phyloP scores from a whole-genome alignment of 2,113 vertebrate genomes.

The Struthidea cinerea region DNA sequence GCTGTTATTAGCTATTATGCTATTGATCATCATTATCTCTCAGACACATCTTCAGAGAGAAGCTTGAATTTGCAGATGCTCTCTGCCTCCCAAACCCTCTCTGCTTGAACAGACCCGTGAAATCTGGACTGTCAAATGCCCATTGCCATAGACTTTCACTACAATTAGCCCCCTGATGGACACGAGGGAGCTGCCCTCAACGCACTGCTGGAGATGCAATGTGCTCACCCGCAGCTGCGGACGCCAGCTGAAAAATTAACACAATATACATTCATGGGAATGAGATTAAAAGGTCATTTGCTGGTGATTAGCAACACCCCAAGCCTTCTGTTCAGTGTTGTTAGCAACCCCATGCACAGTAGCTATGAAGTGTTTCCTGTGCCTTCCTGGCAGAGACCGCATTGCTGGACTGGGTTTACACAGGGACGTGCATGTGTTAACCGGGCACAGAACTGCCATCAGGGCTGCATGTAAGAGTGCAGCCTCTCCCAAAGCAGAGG shows the following conservation, averaged over 20 bases:
- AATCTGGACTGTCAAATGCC: background rate
- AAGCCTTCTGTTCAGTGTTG: background rate
- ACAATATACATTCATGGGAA: background rate
- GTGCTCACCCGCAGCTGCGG: background rate
- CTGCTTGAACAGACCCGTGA: background rate
- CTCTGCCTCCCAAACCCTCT: background rate
- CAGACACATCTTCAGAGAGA: background rate
- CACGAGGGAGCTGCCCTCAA: background rate
- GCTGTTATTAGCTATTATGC: background rate
- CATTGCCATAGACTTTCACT: background rate
- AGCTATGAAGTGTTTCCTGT: background rate
- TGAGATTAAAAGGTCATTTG: background rate
- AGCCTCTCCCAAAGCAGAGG: background rate
- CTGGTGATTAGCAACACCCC: background rate
- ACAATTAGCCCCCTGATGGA: background rate
- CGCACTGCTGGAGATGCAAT: background rate
- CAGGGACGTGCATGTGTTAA: accelerated
- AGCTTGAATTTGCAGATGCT: background rate
- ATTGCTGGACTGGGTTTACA: background rate
- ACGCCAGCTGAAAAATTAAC: background rate
- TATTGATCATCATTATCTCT: background rate
- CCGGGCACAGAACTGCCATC: background rate
- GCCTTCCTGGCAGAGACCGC: background rate
- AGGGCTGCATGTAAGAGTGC: background rate
- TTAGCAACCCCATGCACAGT: background rate